Evolutionary conservation across 30 jellyfish, hydroid and myxozoan species (phyloP).

Genomic region (Pseudorhiza aurosa): DNA sequence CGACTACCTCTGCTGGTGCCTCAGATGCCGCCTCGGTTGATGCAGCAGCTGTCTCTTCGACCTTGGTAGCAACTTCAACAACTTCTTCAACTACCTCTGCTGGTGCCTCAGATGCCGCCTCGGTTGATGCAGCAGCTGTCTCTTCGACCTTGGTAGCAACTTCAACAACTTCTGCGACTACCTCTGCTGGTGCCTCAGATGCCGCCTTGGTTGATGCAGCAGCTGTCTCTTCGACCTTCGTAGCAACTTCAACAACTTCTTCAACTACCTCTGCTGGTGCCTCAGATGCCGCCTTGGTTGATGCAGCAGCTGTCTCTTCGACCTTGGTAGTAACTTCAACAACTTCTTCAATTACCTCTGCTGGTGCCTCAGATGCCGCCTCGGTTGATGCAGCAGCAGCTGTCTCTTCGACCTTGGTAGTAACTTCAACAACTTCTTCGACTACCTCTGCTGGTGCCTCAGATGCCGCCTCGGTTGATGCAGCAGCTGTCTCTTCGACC

Average conservation of each 20-base stretch:
- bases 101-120: not conserved
- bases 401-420: no score
- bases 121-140: not conserved
- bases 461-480: not conserved
- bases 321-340: not conserved
- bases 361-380: not conserved
- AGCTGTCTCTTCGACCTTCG: no score
- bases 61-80: not conserved
- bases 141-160: no score
- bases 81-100: not conserved
- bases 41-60: not conserved
- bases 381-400: not conserved
- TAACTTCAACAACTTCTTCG: not conserved
- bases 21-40: not conserved
- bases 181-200: not conserved
- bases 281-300: not conserved
- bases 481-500: not conserved
- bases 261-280: not conserved
- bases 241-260: not conserved
- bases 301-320: not conserved
- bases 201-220: not conserved
- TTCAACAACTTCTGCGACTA: not conserved
- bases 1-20: not conserved
- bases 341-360: not conserved
- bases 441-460: not conserved